A percentile compares a stretch with the other conserved stretches of the same genome.
Evolutionary conservation across 30 jellyfish, hydroid and myxozoan genomes (phyloP).

Genomic region (Phacellophora camtschatica): DNA sequence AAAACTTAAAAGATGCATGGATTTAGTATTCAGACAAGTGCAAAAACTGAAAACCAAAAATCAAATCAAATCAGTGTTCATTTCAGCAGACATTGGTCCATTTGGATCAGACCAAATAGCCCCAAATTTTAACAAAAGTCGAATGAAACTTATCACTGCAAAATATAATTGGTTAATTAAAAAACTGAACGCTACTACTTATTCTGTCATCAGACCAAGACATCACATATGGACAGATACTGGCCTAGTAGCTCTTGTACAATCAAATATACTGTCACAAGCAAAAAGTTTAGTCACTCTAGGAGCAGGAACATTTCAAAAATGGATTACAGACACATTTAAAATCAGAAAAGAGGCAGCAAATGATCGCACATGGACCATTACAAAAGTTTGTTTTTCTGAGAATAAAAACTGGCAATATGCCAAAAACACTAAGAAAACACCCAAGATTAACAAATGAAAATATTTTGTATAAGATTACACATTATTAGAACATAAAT

Average conservation of each 20-base stretch:
- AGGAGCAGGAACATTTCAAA: slow-evolving; percentile 97
- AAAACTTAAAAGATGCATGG: slow-evolving; percentile 68
- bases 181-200: slow-evolving; percentile 53
- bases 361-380: slow-evolving; percentile 68
- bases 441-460: no score
- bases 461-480: no score
- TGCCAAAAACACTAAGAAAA: no score
- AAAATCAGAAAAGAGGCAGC: slow-evolving; percentile 30
- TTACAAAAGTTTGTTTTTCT: slow-evolving; percentile 76
- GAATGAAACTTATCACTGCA: background rate
- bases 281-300: slow-evolving; percentile 78
- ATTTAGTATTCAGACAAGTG: slow-evolving; percentile 47
- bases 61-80: slow-evolving; percentile 42
- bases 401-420: slow-evolving; percentile 56
- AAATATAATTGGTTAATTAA: slow-evolving; percentile 28
- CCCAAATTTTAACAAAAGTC: slow-evolving; percentile 29
- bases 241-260: slow-evolving; percentile 93
- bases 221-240: slow-evolving; percentile 87
- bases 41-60: background rate
- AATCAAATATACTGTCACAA: slow-evolving; percentile 73
- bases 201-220: slow-evolving; percentile 44
- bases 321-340: slow-evolving; percentile 81
- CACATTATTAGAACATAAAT: no score
- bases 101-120: slow-evolving; percentile 90
- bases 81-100: slow-evolving; percentile 76